Evolutionary conservation across 2,797 vertebrate species (phyloP), one percentile per base, ranked within the genome.

Genomic region (Protonibea diacanthus): DNA sequence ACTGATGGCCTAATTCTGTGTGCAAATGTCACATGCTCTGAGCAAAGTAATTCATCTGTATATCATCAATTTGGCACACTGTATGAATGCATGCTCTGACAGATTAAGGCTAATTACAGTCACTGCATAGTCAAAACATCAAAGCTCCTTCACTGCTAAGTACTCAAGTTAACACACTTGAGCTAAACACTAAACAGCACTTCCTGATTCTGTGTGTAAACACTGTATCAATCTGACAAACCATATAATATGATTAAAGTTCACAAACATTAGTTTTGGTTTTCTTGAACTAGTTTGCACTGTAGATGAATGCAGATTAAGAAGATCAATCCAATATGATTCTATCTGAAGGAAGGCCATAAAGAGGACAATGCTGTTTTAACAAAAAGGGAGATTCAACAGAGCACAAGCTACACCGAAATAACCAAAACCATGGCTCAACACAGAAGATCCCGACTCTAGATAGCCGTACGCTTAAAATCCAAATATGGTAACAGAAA

Each of bases 171-270:
- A 77, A 53, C 15, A 73, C 45, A 77, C 13, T 29, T 7, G 57
- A 58, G 7, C 27, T 10, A 56, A 14, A 61, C 75, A 25, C 9
- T 59, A 13, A 27, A 56, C 29, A 76, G 58, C 23, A 73, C 55
- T 80, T 89, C 80, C 86, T 81, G 38, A 53, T 72, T 83, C 48
- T 82, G 23, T 18, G 15, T 59, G 57, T 79, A 72, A 83, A 81
- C 69, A 80, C 13, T 47, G n/a, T 4, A n/a, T 49, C 25, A 52
- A 27, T 38, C 44, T 38, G 47, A 52, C n/a, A 57, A 60, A 68
- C 2, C 1, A 42, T n/a, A 60, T 20, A 45, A 49, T 55, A 13
- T 63, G 53, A 82, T 74, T 20, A 15, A 56, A 49, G 12, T 38
- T 80, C 17, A 64, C 29, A 40, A 73, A 72, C n/a, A 29, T 29